Conservation (phyloP, 2,113 vertebrate genomes). For the Pterocles gutturalis region DNA sequence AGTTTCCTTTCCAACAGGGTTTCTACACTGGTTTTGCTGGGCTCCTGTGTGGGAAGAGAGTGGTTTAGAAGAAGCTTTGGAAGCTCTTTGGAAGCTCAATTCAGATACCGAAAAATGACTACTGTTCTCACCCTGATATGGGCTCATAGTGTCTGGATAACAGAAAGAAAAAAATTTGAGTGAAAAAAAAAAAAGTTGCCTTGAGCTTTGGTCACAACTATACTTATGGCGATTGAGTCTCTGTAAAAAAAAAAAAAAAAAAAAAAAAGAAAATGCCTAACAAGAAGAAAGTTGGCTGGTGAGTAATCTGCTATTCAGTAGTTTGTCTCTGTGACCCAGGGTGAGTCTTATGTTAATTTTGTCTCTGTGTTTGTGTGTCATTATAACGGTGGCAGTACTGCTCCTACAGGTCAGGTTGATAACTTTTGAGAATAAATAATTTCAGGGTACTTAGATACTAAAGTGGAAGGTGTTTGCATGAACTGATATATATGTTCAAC, state of each 20-base stretch:
- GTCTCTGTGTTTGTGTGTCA: not conserved
- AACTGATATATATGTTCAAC: not conserved
- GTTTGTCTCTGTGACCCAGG: not conserved
- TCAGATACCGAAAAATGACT: not conserved
- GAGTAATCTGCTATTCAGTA: not conserved
- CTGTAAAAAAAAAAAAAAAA: too few relatives aligned
- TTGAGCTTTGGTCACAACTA: not conserved
- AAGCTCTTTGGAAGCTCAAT: not conserved
- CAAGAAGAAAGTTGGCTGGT: not conserved
- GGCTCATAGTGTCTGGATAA: not conserved
- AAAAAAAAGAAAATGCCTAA: too few relatives aligned
- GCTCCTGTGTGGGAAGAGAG: not conserved
- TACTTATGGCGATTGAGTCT: not conserved
- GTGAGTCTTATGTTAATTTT: not conserved
- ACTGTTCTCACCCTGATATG: not conserved
- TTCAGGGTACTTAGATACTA: not conserved
- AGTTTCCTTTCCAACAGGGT: not conserved
- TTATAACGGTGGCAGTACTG: not conserved
- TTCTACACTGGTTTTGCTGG: not conserved
- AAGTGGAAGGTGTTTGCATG: not conserved
- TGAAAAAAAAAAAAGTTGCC: fast-evolving
- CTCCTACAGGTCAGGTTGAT: fast-evolving
- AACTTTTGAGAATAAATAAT: not conserved
- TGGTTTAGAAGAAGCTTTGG: not conserved
- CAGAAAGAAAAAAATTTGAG: not conserved